Percentiles rank a stretch among this genome's conserved stretches.
Conservation (phyloP, 2,797 vertebrate species). For the Lophius americanus region DNA sequence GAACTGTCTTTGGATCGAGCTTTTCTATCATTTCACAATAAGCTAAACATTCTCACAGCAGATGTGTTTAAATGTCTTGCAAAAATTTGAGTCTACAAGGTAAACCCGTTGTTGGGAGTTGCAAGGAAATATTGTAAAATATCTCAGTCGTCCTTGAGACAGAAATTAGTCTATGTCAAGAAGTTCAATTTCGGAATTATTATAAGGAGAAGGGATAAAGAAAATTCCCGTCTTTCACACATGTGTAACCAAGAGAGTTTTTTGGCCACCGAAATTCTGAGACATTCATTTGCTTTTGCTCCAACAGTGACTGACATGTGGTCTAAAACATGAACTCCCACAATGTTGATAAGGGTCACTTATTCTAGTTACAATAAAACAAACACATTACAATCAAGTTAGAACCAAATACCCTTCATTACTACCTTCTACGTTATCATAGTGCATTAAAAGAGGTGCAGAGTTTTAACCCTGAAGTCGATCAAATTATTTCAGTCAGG, state of each 20-base stretch:
- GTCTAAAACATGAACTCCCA: background rate
- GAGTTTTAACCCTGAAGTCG: too few relatives aligned
- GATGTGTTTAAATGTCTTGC: conserved; percentile 12
- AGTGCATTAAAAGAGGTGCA: too few relatives aligned
- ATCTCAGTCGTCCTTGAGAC: conserved; percentile 1
- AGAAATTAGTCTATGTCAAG: background rate
- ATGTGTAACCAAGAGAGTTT: conserved; percentile 10
- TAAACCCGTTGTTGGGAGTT: conserved; percentile 32
- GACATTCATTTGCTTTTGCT: conserved; percentile 3
- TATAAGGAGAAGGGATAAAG: background rate
- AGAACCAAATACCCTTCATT: too few relatives aligned
- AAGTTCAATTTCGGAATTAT: too few relatives aligned
- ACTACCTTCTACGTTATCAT: too few relatives aligned
- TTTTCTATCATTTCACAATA: conserved; percentile 10
- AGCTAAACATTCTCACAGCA: conserved; percentile 19
- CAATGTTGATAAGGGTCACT: background rate
- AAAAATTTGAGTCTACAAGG: conserved; percentile 19
- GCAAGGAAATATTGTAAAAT: background rate
- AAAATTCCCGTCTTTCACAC: conserved; percentile 7
- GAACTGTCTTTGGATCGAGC: conserved; percentile 6
- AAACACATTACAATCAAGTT: too few relatives aligned
- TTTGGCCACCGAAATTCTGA: conserved; percentile 1
- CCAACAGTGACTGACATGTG: conserved; percentile 1
- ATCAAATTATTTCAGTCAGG: too few relatives aligned
- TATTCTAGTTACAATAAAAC: background rate